Conservation (phyloP, 2,888 invertebrate genomes). For the Limenitis camilla region DNA sequence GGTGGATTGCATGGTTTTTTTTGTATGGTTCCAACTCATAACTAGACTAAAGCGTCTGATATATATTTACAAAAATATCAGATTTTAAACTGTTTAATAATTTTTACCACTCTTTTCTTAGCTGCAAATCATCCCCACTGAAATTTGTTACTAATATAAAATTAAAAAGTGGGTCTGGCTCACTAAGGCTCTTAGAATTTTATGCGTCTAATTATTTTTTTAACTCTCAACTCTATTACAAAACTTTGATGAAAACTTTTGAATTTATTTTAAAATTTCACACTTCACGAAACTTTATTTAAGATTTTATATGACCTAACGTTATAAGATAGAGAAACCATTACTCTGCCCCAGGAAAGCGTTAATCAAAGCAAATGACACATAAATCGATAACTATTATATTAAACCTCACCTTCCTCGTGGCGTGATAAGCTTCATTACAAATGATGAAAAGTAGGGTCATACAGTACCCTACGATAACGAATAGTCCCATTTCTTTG, state of each 20-base stretch:
- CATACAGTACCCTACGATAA: conserved; percentile 82
- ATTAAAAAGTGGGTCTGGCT: no score
- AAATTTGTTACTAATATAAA: no score
- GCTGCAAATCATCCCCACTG: no score
- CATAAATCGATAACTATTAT: conserved; percentile 5
- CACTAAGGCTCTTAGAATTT: no score
- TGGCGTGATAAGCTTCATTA: conserved; percentile 82
- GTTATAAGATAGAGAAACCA: not conserved
- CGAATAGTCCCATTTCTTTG: conserved; percentile 81
- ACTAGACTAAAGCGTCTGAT: no score
- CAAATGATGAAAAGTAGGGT: conserved; percentile 81
- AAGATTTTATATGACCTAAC: not conserved
- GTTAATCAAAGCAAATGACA: conserved; percentile 4
- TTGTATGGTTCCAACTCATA: no score
- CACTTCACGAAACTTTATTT: not conserved
- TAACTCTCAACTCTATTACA: no score
- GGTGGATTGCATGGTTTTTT: no score
- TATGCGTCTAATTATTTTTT: no score
- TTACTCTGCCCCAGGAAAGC: not conserved
- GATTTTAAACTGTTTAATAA: no score
- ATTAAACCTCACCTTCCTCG: conserved; percentile 67
- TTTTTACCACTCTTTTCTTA: no score
- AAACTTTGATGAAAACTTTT: not conserved
- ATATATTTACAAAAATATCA: no score
- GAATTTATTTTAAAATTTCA: not conserved